A percentile compares a stretch with the other conserved stretches of the same genome.
Evolutionary conservation across 2,113 vertebrate genomes (phyloP).

Genomic region (Xerus inauris): DNA sequence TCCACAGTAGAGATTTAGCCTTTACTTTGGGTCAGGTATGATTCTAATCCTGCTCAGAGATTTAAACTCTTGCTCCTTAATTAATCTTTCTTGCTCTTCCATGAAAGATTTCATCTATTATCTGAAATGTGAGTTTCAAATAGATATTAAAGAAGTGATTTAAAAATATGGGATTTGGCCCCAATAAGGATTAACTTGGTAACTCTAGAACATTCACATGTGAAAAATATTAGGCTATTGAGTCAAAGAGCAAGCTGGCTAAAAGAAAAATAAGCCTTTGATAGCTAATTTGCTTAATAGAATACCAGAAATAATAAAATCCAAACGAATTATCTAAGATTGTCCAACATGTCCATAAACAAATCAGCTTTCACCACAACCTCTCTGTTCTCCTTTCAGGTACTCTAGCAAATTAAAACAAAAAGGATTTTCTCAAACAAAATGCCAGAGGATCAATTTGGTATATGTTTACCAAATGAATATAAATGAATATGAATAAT

Average conservation of each 20-base stretch:
- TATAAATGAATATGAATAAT: background rate
- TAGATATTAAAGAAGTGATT: background rate
- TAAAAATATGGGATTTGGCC: background rate
- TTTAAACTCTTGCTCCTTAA: background rate
- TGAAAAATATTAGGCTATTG: background rate
- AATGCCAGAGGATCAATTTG: background rate
- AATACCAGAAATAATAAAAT: background rate
- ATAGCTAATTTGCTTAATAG: background rate
- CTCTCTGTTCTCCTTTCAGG: background rate
- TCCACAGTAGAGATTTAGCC: background rate
- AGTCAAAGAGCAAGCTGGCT: background rate
- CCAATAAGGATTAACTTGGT: background rate
- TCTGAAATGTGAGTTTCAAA: background rate
- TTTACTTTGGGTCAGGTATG: background rate
- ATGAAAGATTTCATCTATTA: background rate
- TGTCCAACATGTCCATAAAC: background rate
- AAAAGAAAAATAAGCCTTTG: background rate
- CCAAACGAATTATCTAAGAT: background rate
- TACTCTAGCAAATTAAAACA: background rate
- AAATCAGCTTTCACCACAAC: background rate
- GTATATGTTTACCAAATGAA: background rate
- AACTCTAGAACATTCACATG: background rate
- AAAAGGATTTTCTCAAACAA: background rate
- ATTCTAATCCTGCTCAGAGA: background rate
- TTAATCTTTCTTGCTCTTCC: background rate